A percentile compares a stretch with the other conserved stretches of the same genome.
These are phyloP conservation scores for Chaetogeoica ovagalla DNA, from an alignment of 2,888 invertebrate genomes.

Conservation along the genomic window DNA sequence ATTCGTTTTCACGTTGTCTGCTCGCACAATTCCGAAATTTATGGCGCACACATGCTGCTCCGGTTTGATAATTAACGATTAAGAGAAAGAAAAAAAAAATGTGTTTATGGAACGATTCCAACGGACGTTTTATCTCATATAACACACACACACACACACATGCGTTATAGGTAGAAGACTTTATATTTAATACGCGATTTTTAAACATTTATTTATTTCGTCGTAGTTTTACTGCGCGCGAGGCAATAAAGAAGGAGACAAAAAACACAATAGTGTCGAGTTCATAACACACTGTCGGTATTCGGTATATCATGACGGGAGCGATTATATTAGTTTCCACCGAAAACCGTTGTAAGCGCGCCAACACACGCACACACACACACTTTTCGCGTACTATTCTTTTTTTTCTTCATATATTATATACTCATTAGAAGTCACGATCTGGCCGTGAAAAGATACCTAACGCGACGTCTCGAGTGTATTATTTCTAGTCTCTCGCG, in stretches of 20 bases:
- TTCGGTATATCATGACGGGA: too few relatives aligned
- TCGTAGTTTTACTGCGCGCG: background rate
- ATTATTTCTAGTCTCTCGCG: too few relatives aligned
- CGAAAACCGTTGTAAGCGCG: background rate
- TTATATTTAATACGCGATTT: background rate
- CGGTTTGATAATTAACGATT: constrained; percentile 25
- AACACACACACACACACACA: background rate
- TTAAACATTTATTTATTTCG: background rate
- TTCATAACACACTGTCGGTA: background rate
- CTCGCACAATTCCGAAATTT: constrained; percentile 8
- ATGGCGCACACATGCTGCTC: constrained; percentile 43
- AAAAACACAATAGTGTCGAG: constrained; percentile 25
- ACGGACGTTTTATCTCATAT: constrained; percentile 27
- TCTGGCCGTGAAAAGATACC: too few relatives aligned
- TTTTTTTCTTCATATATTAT: too few relatives aligned
- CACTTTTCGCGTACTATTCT: too few relatives aligned
- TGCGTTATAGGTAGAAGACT: background rate
- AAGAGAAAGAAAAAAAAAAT: constrained; percentile 1
- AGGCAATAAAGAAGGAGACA: constrained; percentile 11
- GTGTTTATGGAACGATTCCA: constrained; percentile 40
- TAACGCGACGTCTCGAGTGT: too few relatives aligned
- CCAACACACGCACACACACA: too few relatives aligned
- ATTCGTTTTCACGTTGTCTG: constrained; percentile 4
- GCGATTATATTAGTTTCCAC: constrained; percentile 11
- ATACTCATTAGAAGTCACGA: too few relatives aligned